Evolutionary conservation across 2,888 invertebrate species (phyloP), one percentile per base, ranked within the genome.

Genomic region (Drosophila helvetica): DNA sequence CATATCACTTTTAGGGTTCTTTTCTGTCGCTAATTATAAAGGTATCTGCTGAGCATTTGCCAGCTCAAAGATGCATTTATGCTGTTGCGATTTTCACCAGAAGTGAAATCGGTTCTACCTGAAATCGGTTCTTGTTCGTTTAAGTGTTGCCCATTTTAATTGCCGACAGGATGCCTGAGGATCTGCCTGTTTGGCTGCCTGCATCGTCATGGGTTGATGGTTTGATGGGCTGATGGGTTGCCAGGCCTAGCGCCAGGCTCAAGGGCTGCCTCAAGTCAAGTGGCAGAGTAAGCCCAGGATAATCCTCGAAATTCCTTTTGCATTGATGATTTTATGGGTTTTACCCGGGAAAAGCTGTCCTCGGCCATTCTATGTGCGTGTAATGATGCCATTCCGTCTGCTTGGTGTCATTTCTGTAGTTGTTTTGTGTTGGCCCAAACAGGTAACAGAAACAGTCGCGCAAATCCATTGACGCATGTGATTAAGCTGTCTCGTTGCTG

Each of bases 271-370:
- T 48, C 55, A 57, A 73, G 73, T 73, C 65, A 73, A 72, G 73
- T 72, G 72, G 55, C 52, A 27, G 46, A 22, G 47, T 45, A 47
- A 25, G 19, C 57, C 38, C 38, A 38, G n/a, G n/a, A 38, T 42
- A 47, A 61, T 61, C 66, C 60, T n/a, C 64, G 17, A 46, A 17
- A 54, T 63, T 45, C 51, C 51, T 51, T 64, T 17, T n/a, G 27
- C 69, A 86, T 86, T 86, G 87, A 87, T 87, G 74, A 74, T 78
- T 86, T 86, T 87, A 86, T 87, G 86, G 86, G 87, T 85, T 86
- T 86, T 86, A 81, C 86, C 86, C 86, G 74, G 78, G 73, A 78
- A 79, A 77, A 74, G 80, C 69, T 54, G n/a, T 27, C 71, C 9
- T 17, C 38, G 25, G 27, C 27, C 51, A 19, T 18, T 51, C 54